These are phyloP conservation scores for Lophius piscatorius DNA, from an alignment of 2,113 vertebrate genomes.

Conservation along the genomic window DNA sequence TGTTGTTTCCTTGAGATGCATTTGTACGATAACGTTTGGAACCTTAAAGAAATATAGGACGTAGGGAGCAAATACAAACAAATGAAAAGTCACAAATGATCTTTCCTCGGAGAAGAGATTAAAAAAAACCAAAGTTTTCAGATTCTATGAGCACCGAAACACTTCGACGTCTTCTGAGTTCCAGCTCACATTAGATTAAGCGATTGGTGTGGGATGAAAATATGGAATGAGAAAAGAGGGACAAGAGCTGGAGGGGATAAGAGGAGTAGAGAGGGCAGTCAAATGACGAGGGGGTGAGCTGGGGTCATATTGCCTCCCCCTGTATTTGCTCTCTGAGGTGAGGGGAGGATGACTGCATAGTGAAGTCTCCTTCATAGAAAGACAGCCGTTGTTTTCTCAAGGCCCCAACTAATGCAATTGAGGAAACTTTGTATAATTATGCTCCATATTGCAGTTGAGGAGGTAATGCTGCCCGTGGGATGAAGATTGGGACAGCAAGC, in stretches of 20 bases:
- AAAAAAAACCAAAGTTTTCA: too few relatives aligned
- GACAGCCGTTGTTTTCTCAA: slow-evolving; percentile 72
- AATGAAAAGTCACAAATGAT: too few relatives aligned
- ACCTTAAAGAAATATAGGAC: too few relatives aligned
- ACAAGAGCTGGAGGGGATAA: slow-evolving; percentile 49
- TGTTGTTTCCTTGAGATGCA: too few relatives aligned
- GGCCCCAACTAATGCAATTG: slow-evolving; percentile 78
- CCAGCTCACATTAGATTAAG: slow-evolving; percentile 34
- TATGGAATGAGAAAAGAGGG: slow-evolving; percentile 57
- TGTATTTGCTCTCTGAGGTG: slow-evolving; percentile 63
- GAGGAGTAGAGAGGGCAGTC: slow-evolving; percentile 47
- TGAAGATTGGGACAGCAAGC: slow-evolving; percentile 40
- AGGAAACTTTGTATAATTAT: slow-evolving; percentile 81
- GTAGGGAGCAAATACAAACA: too few relatives aligned
- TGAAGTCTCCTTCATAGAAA: slow-evolving; percentile 64
- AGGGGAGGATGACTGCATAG: slow-evolving; percentile 53
- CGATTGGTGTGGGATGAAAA: slow-evolving; percentile 62
- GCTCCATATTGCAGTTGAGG: slow-evolving; percentile 77
- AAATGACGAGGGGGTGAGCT: slow-evolving; percentile 44
- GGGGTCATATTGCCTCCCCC: slow-evolving; percentile 69
- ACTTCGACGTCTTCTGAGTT: slow-evolving; percentile 21
- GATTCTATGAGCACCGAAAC: slow-evolving; percentile 3
- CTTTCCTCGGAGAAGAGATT: too few relatives aligned
- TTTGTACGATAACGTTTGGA: too few relatives aligned
- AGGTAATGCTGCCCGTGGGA: slow-evolving; percentile 74